These are phyloP conservation scores for Blastobasis lacticolella DNA, from an alignment of 2,888 invertebrate species.

Conservation along the genomic window DNA sequence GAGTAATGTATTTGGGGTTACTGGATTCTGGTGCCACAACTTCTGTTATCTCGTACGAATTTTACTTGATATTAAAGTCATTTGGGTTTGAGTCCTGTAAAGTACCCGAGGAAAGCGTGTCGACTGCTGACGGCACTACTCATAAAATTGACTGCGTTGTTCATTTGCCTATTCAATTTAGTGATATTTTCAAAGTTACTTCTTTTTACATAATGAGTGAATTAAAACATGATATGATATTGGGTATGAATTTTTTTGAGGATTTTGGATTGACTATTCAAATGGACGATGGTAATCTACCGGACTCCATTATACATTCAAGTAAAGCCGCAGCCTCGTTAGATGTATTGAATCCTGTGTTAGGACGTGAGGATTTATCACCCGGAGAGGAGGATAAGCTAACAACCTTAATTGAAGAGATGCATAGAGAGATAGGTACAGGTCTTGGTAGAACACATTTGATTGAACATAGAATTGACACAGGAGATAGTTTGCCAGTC, in stretches of 20 bases:
- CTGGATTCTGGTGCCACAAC: constrained; percentile 2
- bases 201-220: not conserved
- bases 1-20: not conserved
- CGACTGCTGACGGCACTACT: constrained; percentile 1
- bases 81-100: constrained; percentile 2
- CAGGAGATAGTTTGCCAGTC: not conserved
- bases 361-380: not conserved
- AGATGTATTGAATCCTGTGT: not conserved
- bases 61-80: not conserved
- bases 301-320: too few species aligned
- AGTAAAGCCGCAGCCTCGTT: not conserved
- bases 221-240: constrained; percentile 1
- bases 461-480: constrained; percentile 1
- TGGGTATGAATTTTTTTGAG: constrained; percentile 4
- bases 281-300: not conserved
- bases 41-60: not conserved
- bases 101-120: not conserved
- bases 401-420: not conserved
- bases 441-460: constrained; percentile 2
- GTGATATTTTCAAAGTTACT: not conserved
- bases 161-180: not conserved
- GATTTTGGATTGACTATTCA: not conserved
- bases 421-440: not conserved
- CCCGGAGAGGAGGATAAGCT: not conserved
- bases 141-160: not conserved